A percentile compares a stretch with the other conserved stretches of the same genome.
These are phyloP conservation scores for Parotia lawesii DNA, from an alignment of 2,113 vertebrate species.

Conservation along the genomic window DNA sequence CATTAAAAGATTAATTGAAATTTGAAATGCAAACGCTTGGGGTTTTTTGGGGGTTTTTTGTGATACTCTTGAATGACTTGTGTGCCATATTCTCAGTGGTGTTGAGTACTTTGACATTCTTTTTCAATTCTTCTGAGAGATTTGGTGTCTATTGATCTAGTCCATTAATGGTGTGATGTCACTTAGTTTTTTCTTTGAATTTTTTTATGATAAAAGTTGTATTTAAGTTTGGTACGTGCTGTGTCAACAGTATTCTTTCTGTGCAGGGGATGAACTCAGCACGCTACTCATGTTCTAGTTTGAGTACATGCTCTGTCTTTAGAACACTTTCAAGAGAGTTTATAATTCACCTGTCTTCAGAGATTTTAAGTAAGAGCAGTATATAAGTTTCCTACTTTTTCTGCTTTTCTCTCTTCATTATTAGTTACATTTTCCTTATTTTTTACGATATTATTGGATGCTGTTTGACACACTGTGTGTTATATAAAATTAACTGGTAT, in stretches of 20 bases:
- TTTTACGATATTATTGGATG: not conserved
- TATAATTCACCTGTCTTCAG: not conserved
- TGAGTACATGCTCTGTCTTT: not conserved
- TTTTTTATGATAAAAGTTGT: not conserved
- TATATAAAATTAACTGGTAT: not conserved
- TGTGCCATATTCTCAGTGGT: not conserved
- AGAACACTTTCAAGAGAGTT: not conserved
- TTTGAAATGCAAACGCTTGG: not conserved
- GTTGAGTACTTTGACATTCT: rapidly evolving
- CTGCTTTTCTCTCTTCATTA: not conserved
- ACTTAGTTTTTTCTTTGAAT: not conserved
- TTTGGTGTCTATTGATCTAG: not conserved
- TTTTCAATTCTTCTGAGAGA: not conserved
- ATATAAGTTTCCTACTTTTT: not conserved
- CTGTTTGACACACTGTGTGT: not conserved
- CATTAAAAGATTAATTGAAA: not conserved
- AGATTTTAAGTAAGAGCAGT: not conserved
- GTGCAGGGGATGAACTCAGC: not conserved
- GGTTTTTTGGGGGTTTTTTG: not conserved
- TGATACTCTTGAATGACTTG: not conserved
- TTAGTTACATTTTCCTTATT: not conserved
- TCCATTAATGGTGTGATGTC: not conserved
- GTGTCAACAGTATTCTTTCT: not conserved
- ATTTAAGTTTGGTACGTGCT: rapidly evolving
- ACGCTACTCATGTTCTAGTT: rapidly evolving